Conservation (phyloP, 2,113 vertebrate genomes). For the Tetrao urogallus region DNA sequence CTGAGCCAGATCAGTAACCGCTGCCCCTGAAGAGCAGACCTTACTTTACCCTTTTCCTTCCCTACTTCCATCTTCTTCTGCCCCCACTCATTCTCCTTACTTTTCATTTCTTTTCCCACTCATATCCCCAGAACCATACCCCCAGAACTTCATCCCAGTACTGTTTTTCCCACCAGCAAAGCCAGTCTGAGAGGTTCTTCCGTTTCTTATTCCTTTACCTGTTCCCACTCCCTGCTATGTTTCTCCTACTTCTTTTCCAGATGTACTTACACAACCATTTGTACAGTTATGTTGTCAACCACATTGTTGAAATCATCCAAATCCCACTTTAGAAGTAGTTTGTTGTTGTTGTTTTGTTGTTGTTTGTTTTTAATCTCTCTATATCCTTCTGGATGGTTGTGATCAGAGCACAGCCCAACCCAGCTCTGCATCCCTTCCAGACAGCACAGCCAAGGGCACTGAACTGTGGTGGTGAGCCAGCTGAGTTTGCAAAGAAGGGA, state of each 20-base stretch:
- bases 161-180: neutral
- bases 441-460: neutral
- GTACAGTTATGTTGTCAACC: neutral
- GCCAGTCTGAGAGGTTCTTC: neutral
- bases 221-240: neutral
- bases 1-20: neutral
- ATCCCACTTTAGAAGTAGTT: neutral
- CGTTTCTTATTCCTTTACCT: neutral
- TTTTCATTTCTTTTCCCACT: neutral
- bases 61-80: neutral
- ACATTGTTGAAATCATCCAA: neutral
- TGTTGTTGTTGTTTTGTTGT: too few relatives aligned
- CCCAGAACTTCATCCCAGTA: neutral
- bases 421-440: neutral
- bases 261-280: neutral
- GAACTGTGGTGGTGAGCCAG: neutral
- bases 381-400: neutral
- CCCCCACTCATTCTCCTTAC: neutral
- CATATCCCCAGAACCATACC: neutral
- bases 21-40: neutral
- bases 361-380: neutral
- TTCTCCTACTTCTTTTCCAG: neutral
- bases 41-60: neutral
- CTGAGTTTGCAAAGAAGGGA: neutral
- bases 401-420: neutral